Evolutionary conservation across 2,113 vertebrate genomes (phyloP).

Genomic region (Eonycteris spelaea): DNA sequence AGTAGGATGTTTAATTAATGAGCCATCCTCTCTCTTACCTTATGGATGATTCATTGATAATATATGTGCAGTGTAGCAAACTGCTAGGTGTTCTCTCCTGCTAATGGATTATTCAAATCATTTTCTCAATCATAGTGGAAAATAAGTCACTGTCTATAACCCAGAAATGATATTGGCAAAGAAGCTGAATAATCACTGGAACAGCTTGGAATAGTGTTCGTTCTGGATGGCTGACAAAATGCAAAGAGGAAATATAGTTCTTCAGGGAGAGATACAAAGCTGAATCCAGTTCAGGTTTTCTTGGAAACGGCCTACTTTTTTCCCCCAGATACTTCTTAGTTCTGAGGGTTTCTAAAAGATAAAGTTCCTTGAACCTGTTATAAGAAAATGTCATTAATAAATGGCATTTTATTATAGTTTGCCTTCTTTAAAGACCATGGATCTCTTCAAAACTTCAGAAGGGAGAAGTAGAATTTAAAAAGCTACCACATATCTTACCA

Average conservation of each 20-base stretch:
- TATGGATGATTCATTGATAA: neutral
- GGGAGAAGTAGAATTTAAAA: constrained; percentile 3
- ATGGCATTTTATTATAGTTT: neutral
- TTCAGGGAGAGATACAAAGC: neutral
- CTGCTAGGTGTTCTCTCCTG: neutral
- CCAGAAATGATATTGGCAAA: constrained; percentile 43
- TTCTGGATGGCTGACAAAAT: constrained; percentile 30
- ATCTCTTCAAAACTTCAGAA: neutral
- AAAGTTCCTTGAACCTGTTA: neutral
- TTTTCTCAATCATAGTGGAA: constrained; percentile 35
- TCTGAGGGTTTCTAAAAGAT: neutral
- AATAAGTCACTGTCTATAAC: constrained; percentile 43
- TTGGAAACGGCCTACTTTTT: neutral
- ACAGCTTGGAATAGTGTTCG: constrained; percentile 26
- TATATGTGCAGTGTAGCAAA: neutral
- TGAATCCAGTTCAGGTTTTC: neutral
- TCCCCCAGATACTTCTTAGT: neutral
- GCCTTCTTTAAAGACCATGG: neutral
- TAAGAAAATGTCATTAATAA: constrained; percentile 3
- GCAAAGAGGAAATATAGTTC: neutral
- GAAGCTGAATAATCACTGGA: constrained; percentile 20
- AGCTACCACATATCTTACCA: neutral
- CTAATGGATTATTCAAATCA: constrained; percentile 34
- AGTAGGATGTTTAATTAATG: constrained; percentile 53
- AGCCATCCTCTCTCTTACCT: neutral